Conservation (phyloP, 2,797 vertebrate species). For the Cirrhinus molitorella region DNA sequence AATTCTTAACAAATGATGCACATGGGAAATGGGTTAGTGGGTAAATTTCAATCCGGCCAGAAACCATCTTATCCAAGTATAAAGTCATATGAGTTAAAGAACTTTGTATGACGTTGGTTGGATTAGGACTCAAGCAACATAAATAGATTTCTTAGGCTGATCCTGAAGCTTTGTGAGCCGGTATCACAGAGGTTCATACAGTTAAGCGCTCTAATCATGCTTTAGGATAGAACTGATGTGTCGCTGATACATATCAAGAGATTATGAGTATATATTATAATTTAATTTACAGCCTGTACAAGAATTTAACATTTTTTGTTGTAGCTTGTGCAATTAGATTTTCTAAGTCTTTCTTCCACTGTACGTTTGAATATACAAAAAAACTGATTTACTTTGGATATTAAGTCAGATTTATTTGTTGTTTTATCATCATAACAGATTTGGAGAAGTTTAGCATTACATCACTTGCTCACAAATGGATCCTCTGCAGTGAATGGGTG, state of each 20-base stretch:
- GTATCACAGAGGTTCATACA: conserved; percentile 1
- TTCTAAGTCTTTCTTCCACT: background rate
- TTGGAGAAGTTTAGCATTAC: background rate
- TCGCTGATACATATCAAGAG: background rate
- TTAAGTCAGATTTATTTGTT: no score
- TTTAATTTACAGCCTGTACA: background rate
- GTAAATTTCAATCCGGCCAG: background rate
- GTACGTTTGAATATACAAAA: background rate
- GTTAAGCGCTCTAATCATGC: conserved; percentile 15
- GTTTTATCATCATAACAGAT: no score
- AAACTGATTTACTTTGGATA: no score
- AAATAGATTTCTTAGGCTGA: conserved; percentile 53
- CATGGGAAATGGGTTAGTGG: background rate
- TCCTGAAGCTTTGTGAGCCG: conserved; percentile 13
- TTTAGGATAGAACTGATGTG: background rate
- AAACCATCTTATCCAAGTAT: background rate
- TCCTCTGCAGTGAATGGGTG: background rate
- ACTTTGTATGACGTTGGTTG: conserved; percentile 30
- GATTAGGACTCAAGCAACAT: conserved; percentile 49
- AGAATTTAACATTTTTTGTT: background rate
- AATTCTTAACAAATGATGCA: background rate
- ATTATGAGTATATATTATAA: background rate
- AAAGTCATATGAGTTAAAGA: conserved; percentile 23
- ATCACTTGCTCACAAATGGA: background rate
- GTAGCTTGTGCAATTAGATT: background rate